phyloP scores from a whole-genome alignment of 2,113 vertebrate species.

The Panthera leo region DNA sequence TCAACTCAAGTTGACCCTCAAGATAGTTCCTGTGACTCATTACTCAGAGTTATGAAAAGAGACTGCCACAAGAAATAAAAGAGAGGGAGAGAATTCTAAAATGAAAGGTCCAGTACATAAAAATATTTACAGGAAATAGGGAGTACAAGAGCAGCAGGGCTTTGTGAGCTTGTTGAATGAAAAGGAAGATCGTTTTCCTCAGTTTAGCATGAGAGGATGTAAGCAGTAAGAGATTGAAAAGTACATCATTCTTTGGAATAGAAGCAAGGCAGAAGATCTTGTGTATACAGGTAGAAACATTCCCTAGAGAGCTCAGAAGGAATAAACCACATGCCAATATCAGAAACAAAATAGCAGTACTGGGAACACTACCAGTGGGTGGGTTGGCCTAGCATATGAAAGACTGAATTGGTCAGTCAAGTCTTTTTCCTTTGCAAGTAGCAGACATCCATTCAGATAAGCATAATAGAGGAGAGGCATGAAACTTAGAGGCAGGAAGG shows the following conservation, averaged over 20 bases:
- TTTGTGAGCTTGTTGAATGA: neutral
- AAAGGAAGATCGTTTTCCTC: neutral
- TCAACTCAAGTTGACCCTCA: neutral
- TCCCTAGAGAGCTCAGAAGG: neutral
- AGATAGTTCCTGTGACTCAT: neutral
- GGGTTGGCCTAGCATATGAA: rapidly evolving
- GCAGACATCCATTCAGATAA: neutral
- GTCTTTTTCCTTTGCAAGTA: neutral
- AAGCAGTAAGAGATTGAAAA: conserved; percentile 7
- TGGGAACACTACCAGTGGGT: neutral
- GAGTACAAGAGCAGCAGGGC: neutral
- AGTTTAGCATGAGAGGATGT: neutral
- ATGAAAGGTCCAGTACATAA: neutral
- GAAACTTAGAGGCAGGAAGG: neutral
- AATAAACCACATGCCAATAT: neutral
- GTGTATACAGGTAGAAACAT: neutral
- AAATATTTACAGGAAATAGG: neutral
- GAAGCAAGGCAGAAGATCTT: neutral
- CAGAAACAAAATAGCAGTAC: neutral
- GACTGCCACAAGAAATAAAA: neutral
- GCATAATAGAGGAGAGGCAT: neutral
- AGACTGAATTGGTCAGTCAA: neutral
- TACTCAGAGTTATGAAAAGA: neutral
- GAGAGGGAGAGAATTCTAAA: neutral
- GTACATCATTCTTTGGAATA: neutral